Evolutionary conservation across 2,888 invertebrate species (phyloP).

Genomic region (Cheilosia grossa): DNA sequence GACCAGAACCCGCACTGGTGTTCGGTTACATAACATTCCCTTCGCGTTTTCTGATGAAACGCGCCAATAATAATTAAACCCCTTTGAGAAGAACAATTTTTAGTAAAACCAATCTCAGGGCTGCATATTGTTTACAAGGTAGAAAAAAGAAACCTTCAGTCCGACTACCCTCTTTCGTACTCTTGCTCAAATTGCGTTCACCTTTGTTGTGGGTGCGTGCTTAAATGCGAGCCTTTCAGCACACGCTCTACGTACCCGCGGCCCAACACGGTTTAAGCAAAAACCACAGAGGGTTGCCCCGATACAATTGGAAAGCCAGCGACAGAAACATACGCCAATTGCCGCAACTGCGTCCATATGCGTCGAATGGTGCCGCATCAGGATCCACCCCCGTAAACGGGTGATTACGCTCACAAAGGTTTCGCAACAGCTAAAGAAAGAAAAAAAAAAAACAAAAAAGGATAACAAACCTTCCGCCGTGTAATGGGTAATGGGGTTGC

Average conservation of each 20-base stretch:
- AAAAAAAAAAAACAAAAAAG: conserved; percentile 22
- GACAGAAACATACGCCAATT: conserved; percentile 50
- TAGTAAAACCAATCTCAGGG: conserved; percentile 17
- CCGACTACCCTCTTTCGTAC: conserved; percentile 5
- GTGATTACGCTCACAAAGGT: conserved; percentile 61
- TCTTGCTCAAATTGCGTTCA: conserved; percentile 64
- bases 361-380: conserved; percentile 60
- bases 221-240: conserved; percentile 52
- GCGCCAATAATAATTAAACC: conserved; percentile 63
- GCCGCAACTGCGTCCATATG: conserved; percentile 56
- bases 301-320: conserved; percentile 47
- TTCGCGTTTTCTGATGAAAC: conserved; percentile 13
- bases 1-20: conserved; percentile 26
- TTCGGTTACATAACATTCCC: conserved; percentile 59
- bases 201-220: conserved; percentile 70
- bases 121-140: conserved; percentile 35
- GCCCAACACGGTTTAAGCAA: conserved; percentile 6
- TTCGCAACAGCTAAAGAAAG: conserved; percentile 9
- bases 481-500: conserved; percentile 29
- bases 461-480: conserved; percentile 34
- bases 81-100: conserved; percentile 10
- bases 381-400: conserved; percentile 67
- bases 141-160: conserved; percentile 1
- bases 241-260: not conserved
- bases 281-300: conserved; percentile 64